Base-by-base conservation (phyloP, 2,888 invertebrate genomes). In the Tetragonula carbonaria region DNA sequence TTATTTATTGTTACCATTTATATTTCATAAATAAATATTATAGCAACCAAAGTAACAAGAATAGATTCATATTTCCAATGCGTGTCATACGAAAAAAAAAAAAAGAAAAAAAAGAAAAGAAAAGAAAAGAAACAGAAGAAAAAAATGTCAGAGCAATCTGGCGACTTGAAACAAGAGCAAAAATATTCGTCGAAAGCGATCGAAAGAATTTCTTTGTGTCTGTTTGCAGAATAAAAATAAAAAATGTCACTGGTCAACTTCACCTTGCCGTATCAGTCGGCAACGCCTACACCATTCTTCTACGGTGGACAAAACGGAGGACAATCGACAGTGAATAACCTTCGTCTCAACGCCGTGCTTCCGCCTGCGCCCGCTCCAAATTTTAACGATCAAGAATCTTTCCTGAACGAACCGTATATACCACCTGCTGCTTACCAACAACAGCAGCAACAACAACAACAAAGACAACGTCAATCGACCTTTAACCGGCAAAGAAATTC, bases 201-300 rank as follows among this genome's bases (percentile, higher is more conserved):
- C 4, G 50, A 65, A 33, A 63, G n/a, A 63, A 23, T 55, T 55
- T 23, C 45, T 28, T 75, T 45, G 4, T 53, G 67, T 57, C 28
- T 67, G 67, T 45, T 23, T 14, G 28, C 16, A 75, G 75, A 38
- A 53, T 14, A 62, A 53, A 71, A n/a, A 18, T 28, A 81, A 79
- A 28, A 86, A 74, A 94, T 94, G 94, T 92, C 94, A 74, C 84
- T 94, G 87, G 90, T 92, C 71, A 94, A 94, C 86, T 94, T 94
- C 80, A 94, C 92, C 86, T 81, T 94, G 78, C 93, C 94, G 23
- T 94, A 92, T 87, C 94, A 93, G 78, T 85, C 93, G 83, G 92
- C 92, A 57, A 92, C 93, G 33, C 91, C 93, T 78, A 87, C 94
- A 38, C 91, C 94, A n/a, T 93, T 93, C 63, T 90, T 92, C 71